phyloP scores from a whole-genome alignment of 92 coral and sea anemone species.

The Diadumene lineata region DNA sequence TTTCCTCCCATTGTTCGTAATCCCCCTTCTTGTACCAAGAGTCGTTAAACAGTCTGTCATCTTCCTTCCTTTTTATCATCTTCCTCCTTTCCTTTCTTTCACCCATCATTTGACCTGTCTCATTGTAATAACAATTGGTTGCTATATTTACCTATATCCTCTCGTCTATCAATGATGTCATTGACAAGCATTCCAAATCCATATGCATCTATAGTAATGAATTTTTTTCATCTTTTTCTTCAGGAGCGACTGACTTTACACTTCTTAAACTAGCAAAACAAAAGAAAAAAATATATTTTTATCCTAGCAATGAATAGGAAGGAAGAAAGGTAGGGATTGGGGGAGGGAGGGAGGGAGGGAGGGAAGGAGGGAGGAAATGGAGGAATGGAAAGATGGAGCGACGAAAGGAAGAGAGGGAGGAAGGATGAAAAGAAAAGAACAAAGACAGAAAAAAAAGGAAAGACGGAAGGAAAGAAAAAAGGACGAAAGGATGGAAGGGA shows the following conservation, averaged over 20 bases:
- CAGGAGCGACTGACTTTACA: constrained; percentile 70
- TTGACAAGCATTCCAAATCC: constrained; percentile 87
- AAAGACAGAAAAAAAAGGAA: background rate
- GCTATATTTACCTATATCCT: constrained; percentile 63
- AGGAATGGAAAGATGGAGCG: background rate
- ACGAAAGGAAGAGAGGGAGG: background rate
- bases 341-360: background rate
- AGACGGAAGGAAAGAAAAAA: background rate
- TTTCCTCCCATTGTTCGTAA: no score
- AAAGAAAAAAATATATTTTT: background rate
- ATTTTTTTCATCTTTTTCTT: constrained; percentile 59
- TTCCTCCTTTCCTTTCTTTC: background rate
- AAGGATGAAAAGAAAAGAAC: background rate
- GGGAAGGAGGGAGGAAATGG: background rate
- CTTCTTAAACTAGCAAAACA: constrained; percentile 60
- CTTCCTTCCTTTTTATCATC: background rate
- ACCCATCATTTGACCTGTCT: background rate
- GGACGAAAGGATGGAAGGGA: background rate
- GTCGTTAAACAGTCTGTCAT: no score
- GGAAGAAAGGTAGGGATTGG: background rate
- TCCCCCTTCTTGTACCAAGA: no score
- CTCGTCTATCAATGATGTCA: constrained; percentile 76
- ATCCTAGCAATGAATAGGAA: background rate
- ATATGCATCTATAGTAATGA: constrained; percentile 76
- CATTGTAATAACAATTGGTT: background rate